Evolutionary conservation across 2,113 vertebrate genomes (phyloP), one percentile per base, ranked within the genome.

Genomic region (Pao palembangensis): DNA sequence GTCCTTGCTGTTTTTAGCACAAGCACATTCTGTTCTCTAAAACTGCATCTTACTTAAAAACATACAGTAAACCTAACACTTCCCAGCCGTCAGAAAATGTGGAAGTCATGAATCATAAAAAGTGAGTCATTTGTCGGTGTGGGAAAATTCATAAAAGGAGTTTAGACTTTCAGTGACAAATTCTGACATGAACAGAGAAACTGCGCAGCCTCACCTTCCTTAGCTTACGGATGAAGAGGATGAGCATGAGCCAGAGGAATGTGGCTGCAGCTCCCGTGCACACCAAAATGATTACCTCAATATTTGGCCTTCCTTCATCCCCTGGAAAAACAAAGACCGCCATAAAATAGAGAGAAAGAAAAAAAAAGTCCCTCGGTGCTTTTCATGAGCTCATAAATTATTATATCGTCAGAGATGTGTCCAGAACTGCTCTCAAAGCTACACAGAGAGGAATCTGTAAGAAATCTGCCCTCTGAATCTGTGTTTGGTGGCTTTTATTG

Each of bases 191-290:
- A 65, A 28, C 25, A 28, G 10, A 44, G 25, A 25, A 21, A 15
- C 42, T 14, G 1, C 6, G 28, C 14, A 0, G 1, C 28, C 85
- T 88, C 82, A 95, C 94, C 92, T 94, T 98, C 72, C 93, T 90
- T 6, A 98, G 85, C 60, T 96, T 98, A 52, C 94, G 92, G 42
- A 96, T 96, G 78, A 96, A 94, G 8, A 98, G 88, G 49, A 94
- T 95, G 13, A 98, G 91, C 66, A 96, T 94, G 19, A 98, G 91
- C 95, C 95, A 98, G 77, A 98, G 94, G 83, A 96, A 94, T 0
- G 94, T 96, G 19, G 94, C 94, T 1, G 91, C 94, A 16, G 93
- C 89, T 25, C 94, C 94, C 0, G 94, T 96, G 68, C 91, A 94
- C 67, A 96, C 94, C 85, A 96, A 78, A 48, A 96, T 95, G 75